Evolutionary conservation across 2,113 vertebrate species (phyloP).

Genomic region (Colistium nudipinnis): DNA sequence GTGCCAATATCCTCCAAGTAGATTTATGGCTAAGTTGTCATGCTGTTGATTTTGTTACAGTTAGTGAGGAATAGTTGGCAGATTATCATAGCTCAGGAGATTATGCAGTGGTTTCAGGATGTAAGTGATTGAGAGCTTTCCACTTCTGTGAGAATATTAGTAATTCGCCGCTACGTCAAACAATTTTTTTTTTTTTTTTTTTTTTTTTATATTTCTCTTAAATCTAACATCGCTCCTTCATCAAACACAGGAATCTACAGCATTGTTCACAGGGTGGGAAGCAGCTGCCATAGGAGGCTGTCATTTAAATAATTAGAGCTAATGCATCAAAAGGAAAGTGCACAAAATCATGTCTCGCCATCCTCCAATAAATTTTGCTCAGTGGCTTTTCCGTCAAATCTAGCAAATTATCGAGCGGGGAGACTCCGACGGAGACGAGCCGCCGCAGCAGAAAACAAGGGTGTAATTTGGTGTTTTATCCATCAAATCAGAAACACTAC

Average conservation of each 20-base stretch:
- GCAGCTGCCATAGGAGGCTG: constrained; percentile 14
- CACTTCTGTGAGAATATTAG: constrained; percentile 18
- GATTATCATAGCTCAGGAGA: constrained; percentile 29
- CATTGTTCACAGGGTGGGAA: constrained; percentile 36
- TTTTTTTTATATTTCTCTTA: not conserved
- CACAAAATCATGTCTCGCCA: constrained; percentile 46
- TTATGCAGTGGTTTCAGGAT: constrained; percentile 15
- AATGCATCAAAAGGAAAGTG: constrained; percentile 36
- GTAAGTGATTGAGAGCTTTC: constrained; percentile 8
- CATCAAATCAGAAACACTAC: constrained; percentile 51
- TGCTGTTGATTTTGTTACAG: constrained; percentile 29
- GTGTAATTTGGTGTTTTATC: constrained; percentile 45
- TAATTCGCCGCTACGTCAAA: constrained; percentile 11
- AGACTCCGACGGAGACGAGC: constrained; percentile 18
- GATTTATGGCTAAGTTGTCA: constrained; percentile 40
- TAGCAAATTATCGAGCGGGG: constrained; percentile 45
- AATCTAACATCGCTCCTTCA: not conserved
- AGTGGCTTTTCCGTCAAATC: constrained; percentile 34
- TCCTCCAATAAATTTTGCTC: constrained; percentile 30
- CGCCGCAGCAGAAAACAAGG: constrained; percentile 41
- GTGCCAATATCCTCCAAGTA: constrained; percentile 20
- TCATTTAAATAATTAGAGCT: not conserved
- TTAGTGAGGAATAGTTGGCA: constrained; percentile 18
- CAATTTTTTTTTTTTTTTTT: constrained; percentile 7
- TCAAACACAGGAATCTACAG: constrained; percentile 10